Percentiles rank a stretch among this genome's conserved stretches.
phyloP scores from a whole-genome alignment of 2,113 vertebrate species.

The Protobothrops mucrosquamatus region DNA sequence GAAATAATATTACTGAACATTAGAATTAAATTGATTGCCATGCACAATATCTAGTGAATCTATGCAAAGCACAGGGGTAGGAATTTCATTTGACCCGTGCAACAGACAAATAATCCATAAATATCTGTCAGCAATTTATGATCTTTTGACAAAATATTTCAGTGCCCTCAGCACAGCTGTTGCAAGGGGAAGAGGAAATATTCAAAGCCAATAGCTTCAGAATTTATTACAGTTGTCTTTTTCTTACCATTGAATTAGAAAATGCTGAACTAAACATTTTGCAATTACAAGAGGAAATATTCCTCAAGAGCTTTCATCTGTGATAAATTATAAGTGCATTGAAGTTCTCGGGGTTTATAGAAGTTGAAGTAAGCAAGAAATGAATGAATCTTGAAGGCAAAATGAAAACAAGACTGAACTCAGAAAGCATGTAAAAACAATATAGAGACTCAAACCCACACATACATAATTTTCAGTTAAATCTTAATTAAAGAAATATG shows the following conservation, averaged over 20 bases:
- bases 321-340: not conserved
- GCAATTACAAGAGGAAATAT: conserved; percentile 6
- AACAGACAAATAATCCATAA: not conserved
- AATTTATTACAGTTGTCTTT: not conserved
- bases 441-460: not conserved
- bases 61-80: not conserved
- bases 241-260: conserved; percentile 1
- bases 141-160: conserved; percentile 14
- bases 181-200: not conserved
- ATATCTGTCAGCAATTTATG: not conserved
- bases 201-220: conserved; percentile 13
- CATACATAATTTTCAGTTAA: not conserved
- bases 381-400: not conserved
- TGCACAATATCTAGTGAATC: not conserved
- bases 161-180: not conserved
- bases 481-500: not conserved
- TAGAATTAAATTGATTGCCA: not conserved
- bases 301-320: not conserved
- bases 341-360: not conserved
- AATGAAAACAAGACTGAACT: conserved; percentile 9
- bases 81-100: not conserved
- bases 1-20: not conserved
- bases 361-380: not conserved
- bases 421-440: not conserved
- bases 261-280: conserved; percentile 18